Evolutionary conservation across 2,113 vertebrate species (phyloP).

Genomic region (Corynorhinus townsendii): DNA sequence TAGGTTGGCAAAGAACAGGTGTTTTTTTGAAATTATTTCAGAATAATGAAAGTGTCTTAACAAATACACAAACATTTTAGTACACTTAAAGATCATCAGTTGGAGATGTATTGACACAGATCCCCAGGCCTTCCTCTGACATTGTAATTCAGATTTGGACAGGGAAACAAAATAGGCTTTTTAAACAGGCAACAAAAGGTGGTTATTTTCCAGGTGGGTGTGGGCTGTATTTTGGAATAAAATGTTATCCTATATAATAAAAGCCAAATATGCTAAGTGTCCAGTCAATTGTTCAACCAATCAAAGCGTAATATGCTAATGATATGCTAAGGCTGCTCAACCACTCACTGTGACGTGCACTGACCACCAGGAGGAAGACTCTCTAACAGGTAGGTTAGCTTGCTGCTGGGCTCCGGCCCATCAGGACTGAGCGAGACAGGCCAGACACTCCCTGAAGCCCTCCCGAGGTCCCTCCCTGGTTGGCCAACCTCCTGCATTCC

Average conservation of each 20-base stretch:
- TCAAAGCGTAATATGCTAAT: no score
- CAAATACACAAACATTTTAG: background rate
- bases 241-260: background rate
- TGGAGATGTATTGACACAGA: background rate
- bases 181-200: background rate
- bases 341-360: no score
- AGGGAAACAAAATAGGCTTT: background rate
- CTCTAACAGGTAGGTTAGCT: no score
- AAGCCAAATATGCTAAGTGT: no score
- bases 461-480: no score
- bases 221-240: background rate
- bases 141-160: background rate
- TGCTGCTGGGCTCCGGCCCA: no score
- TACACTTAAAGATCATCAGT: background rate
- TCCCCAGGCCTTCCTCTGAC: background rate
- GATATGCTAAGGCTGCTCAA: no score
- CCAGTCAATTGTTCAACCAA: no score
- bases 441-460: no score
- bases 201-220: background rate
- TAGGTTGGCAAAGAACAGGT: background rate
- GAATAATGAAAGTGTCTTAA: background rate
- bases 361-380: no score
- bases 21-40: background rate
- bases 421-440: no score
- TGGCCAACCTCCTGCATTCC: no score